Percentiles rank a stretch among this genome's conserved stretches.
These are phyloP conservation scores for Ceyx erithaca DNA, from an alignment of 2,797 vertebrate genomes.

Conservation along the genomic window DNA sequence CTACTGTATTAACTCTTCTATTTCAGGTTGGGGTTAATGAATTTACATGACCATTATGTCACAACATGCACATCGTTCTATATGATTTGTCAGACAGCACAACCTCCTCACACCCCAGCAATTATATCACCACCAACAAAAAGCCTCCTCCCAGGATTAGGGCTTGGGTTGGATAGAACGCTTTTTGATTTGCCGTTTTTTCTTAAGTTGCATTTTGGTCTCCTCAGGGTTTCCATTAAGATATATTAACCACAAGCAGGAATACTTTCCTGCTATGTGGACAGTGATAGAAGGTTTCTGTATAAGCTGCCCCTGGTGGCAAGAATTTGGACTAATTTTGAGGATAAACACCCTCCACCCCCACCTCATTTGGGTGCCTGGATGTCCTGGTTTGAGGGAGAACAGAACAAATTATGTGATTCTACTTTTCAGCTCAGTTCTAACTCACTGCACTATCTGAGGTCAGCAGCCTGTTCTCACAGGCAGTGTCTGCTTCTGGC, in stretches of 20 bases:
- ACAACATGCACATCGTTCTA: background rate
- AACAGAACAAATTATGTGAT: too few species aligned
- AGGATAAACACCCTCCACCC: fast-evolving
- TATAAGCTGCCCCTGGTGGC: background rate
- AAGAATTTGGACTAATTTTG: background rate
- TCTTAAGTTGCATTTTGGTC: background rate
- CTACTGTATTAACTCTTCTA: background rate
- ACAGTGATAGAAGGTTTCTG: background rate
- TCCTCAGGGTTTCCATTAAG: background rate
- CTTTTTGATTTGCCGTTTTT: background rate
- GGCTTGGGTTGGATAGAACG: too few species aligned
- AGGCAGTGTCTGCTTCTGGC: too few species aligned
- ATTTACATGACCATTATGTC: background rate
- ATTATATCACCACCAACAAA: background rate
- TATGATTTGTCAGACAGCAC: background rate
- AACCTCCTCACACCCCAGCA: background rate
- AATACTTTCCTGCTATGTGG: background rate
- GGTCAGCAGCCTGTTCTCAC: too few species aligned
- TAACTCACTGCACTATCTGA: too few species aligned
- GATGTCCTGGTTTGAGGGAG: too few species aligned
- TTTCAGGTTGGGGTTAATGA: background rate
- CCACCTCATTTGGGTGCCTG: background rate
- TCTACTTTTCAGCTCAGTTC: too few species aligned
- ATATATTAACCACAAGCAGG: background rate
- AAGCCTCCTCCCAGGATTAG: background rate